Conservation (phyloP, 2,888 invertebrate genomes). For the Empis stercorea region DNA sequence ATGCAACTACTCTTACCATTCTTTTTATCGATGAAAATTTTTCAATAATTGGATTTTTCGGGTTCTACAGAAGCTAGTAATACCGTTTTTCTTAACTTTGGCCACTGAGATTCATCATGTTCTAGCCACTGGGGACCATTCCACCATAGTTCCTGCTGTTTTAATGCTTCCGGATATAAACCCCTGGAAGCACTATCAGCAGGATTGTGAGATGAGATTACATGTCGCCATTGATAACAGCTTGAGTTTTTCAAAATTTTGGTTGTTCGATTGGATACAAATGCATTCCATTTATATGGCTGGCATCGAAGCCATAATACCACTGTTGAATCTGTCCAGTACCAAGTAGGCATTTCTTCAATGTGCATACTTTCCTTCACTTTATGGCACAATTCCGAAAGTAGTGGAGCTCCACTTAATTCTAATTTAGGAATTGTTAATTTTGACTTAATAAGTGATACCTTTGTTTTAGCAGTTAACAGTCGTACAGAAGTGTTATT, state of each 20-base stretch:
- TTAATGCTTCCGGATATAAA: conserved; percentile 6
- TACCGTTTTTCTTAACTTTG: neutral
- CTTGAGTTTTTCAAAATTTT: too few species aligned
- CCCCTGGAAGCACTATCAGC: conserved; percentile 15
- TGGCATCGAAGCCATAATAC: too few species aligned
- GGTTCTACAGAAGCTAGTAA: neutral
- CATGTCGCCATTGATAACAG: too few species aligned
- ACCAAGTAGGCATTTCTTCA: too few species aligned
- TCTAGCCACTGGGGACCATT: conserved; percentile 10
- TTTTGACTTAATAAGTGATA: conserved; percentile 5
- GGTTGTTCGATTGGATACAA: too few species aligned
- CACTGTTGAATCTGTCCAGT: too few species aligned
- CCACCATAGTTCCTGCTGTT: conserved; percentile 12
- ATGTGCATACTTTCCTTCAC: too few species aligned
- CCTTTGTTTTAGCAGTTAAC: conserved; percentile 5
- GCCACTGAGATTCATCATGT: neutral
- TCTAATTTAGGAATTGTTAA: conserved; percentile 14
- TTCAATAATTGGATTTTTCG: neutral
- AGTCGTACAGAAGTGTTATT: neutral
- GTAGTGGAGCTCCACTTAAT: conserved; percentile 12
- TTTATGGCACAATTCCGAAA: too few species aligned
- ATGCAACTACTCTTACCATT: neutral
- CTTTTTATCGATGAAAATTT: neutral
- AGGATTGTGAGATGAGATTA: too few species aligned
- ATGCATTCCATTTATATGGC: too few species aligned